These are phyloP conservation scores for Acanthosepion lycidas DNA, from an alignment of 2,888 invertebrate species.

Conservation along the genomic window DNA sequence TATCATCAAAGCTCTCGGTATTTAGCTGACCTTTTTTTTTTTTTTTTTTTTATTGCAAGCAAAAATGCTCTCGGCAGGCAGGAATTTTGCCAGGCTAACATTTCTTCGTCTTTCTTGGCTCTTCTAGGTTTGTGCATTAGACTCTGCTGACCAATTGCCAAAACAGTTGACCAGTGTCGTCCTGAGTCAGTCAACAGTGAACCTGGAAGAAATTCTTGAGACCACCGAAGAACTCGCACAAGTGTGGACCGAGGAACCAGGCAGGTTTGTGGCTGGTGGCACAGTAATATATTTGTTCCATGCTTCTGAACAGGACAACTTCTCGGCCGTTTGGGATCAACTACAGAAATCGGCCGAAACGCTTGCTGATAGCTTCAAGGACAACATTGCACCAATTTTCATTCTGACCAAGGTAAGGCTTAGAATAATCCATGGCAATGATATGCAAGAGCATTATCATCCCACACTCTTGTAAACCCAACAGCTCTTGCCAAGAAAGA, in stretches of 20 bases:
- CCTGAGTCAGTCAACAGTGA: slow-evolving; percentile 44
- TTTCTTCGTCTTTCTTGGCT: neutral
- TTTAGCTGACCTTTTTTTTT: too few species aligned
- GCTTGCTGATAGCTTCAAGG: slow-evolving; percentile 37
- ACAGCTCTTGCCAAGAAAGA: too few species aligned
- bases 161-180: slow-evolving; percentile 42
- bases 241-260: slow-evolving; percentile 36
- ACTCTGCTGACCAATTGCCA: slow-evolving; percentile 42
- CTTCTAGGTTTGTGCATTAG: slow-evolving; percentile 40
- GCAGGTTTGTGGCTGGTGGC: slow-evolving; percentile 25
- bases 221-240: slow-evolving; percentile 41
- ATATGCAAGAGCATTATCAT: neutral
- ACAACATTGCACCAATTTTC: slow-evolving; percentile 33
- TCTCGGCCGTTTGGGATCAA: slow-evolving; percentile 40
- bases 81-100: neutral
- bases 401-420: slow-evolving; percentile 24
- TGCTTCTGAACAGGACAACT: slow-evolving; percentile 20
- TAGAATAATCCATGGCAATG: neutral
- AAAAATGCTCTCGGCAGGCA: too few species aligned
- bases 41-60: too few species aligned
- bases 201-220: slow-evolving; percentile 17
- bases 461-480: too few species aligned
- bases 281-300: slow-evolving; percentile 42
- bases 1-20: too few species aligned
- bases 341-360: slow-evolving; percentile 42